Percentiles rank a stretch among this genome's conserved stretches.
Conservation (phyloP, 2,888 invertebrate genomes). For the Lampropteryx suffumata region DNA sequence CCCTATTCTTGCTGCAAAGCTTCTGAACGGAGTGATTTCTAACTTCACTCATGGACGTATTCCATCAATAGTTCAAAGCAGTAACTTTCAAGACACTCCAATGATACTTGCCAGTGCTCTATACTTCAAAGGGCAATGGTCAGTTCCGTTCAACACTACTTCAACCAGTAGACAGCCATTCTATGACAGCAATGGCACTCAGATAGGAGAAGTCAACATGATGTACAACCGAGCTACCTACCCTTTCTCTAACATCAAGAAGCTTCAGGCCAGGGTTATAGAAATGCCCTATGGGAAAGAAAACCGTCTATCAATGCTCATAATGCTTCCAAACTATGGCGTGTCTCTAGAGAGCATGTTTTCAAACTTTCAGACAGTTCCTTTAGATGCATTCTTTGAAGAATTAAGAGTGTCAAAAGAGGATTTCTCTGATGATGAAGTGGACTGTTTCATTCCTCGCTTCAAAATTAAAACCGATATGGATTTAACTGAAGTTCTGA, state of each 20-base stretch:
- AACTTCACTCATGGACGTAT: slow-evolving; percentile 63
- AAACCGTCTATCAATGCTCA: slow-evolving; percentile 83
- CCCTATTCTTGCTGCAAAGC: slow-evolving; percentile 41
- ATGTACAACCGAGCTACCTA: slow-evolving; percentile 86
- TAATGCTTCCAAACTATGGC: slow-evolving; percentile 84
- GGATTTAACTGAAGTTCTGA: slow-evolving; percentile 77
- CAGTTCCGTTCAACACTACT: slow-evolving; percentile 83
- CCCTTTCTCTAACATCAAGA: slow-evolving; percentile 80
- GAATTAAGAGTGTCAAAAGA: slow-evolving; percentile 72
- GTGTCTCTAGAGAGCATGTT: slow-evolving; percentile 79
- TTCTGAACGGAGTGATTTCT: slow-evolving; percentile 54
- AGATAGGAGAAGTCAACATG: slow-evolving; percentile 86
- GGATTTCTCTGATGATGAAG: slow-evolving; percentile 83
- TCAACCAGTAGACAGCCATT: slow-evolving; percentile 80
- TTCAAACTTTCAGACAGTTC: slow-evolving; percentile 66
- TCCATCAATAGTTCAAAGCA: slow-evolving; percentile 53
- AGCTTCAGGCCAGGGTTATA: slow-evolving; percentile 83
- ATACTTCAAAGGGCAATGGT: slow-evolving; percentile 89
- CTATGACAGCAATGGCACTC: slow-evolving; percentile 76
- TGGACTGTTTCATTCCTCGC: slow-evolving; percentile 85
- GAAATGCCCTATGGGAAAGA: slow-evolving; percentile 87
- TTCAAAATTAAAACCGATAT: slow-evolving; percentile 84
- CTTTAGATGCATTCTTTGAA: slow-evolving; percentile 75
- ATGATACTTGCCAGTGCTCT: slow-evolving; percentile 86
- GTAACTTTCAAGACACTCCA: slow-evolving; percentile 72